A percentile compares a stretch with the other conserved stretches of the same genome.
These are phyloP conservation scores for Isurus oxyrinchus DNA, from an alignment of 2,113 vertebrate genomes.

Conservation along the genomic window DNA sequence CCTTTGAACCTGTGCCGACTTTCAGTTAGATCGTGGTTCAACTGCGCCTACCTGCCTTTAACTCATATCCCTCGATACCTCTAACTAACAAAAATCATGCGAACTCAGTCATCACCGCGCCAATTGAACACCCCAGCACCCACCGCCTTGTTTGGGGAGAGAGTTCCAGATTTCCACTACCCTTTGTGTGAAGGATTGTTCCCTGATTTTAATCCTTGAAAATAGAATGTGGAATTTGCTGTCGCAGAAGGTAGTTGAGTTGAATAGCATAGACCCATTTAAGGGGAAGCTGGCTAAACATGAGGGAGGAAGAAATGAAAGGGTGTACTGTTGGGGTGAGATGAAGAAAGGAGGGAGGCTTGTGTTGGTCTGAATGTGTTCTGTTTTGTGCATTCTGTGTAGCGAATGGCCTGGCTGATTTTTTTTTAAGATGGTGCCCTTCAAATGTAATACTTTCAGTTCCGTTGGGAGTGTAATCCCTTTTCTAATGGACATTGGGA, in stretches of 20 bases:
- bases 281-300: too few species aligned
- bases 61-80: neutral
- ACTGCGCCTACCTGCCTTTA: neutral
- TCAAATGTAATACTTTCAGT: neutral
- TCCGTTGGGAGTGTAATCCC: neutral
- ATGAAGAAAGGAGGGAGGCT: too few species aligned
- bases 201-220: too few species aligned
- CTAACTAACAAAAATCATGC: neutral
- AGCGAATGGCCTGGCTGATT: neutral
- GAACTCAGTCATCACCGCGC: neutral
- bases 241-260: neutral
- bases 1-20: neutral
- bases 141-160: neutral
- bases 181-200: too few species aligned
- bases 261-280: neutral
- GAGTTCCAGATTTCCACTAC: neutral
- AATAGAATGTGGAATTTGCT: neutral
- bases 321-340: too few species aligned
- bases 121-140: neutral
- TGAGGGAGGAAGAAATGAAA: too few species aligned
- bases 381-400: neutral
- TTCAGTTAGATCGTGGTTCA: neutral
- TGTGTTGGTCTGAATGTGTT: too few species aligned
- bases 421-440: neutral
- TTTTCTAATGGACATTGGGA: neutral